Base-by-base conservation (phyloP, 2,797 vertebrate species). In the Tenualosa thibaudeaui region DNA sequence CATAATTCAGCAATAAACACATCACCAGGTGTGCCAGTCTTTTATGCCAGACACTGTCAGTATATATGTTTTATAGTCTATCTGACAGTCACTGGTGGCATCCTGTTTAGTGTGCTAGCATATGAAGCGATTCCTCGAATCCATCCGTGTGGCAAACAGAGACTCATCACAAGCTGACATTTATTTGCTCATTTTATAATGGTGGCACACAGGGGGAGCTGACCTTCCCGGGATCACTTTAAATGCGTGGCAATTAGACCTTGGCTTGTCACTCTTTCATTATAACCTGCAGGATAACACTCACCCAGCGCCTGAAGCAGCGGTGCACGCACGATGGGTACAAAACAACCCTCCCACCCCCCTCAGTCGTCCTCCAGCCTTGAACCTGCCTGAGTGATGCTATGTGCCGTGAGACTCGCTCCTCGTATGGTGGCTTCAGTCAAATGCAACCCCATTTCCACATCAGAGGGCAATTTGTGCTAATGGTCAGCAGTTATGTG, bases 11-110 rank as follows among this genome's bases (percentile, higher is more conserved):
- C 71, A 78, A 78, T 78, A 43, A 78, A 22, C 71, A 71, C 68
- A 46, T 2, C 71, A 6, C 71, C 40, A 46, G 22, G 40, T 9
- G 5, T 37, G 22, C 40, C 37, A 78, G 43, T 75, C 40, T 5
- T 17, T 78, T 22, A 78, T 46, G 9, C 71, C 71, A 78, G 37
- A 22, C 46, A 43, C 46, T 49, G 53, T 75, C 37, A 54, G 82
- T 84, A 71, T 81, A 84, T 22, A 62, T 53, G 62, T 81, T 86
- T 83, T 81, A 85, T 85, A 88, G 78, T 81, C 81, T 88, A 22
- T 40, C 37, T 78, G 71, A 22, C 71, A 78, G 71, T 84, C 84
- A 83, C 43, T 49, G 31, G 43, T 85, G 24, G 8, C 13, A 82
- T 86, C 78, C 81, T 58, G 82, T 56, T 82, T 62, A 81, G 75